phyloP scores from a whole-genome alignment of 2,888 invertebrate genomes.

The Mythimna loreyi region DNA sequence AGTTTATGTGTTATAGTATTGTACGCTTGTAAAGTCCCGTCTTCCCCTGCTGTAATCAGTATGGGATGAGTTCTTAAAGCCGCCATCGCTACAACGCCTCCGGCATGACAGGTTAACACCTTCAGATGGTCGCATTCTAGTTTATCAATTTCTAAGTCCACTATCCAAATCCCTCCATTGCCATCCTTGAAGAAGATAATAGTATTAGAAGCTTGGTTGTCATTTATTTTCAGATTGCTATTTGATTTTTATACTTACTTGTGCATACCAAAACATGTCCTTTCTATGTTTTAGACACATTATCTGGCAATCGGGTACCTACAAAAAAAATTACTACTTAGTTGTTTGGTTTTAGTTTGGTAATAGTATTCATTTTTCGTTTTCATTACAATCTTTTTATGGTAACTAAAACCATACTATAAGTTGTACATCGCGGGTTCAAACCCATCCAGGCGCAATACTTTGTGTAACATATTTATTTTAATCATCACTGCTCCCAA shows the following conservation, averaged over 20 bases:
- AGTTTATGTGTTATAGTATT: slow-evolving; percentile 92
- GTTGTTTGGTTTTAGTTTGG: background rate
- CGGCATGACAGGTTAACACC: slow-evolving; percentile 94
- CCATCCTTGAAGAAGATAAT: slow-evolving; percentile 92
- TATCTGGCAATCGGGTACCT: slow-evolving; percentile 87
- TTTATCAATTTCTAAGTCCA: slow-evolving; percentile 86
- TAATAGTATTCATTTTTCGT: too few species aligned
- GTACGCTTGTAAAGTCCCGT: slow-evolving; percentile 94
- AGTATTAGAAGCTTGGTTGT: slow-evolving; percentile 5
- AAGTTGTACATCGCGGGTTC: too few species aligned
- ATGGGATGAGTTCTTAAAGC: slow-evolving; percentile 93
- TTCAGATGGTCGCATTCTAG: slow-evolving; percentile 82
- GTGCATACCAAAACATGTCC: slow-evolving; percentile 93
- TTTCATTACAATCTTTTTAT: too few species aligned
- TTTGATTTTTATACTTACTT: slow-evolving; percentile 89
- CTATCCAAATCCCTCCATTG: slow-evolving; percentile 93
- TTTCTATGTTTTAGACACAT: slow-evolving; percentile 87
- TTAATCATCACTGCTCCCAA: too few species aligned
- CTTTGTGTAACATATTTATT: too few species aligned
- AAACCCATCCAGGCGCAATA: too few species aligned
- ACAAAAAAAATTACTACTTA: slow-evolving; percentile 47
- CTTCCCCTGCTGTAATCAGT: slow-evolving; percentile 93
- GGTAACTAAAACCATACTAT: too few species aligned
- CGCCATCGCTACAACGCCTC: slow-evolving; percentile 93
- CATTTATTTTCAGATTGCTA: too few species aligned